Conservation (phyloP, 2,888 invertebrate genomes). For the Cataglyphis rosenhaueri region DNA sequence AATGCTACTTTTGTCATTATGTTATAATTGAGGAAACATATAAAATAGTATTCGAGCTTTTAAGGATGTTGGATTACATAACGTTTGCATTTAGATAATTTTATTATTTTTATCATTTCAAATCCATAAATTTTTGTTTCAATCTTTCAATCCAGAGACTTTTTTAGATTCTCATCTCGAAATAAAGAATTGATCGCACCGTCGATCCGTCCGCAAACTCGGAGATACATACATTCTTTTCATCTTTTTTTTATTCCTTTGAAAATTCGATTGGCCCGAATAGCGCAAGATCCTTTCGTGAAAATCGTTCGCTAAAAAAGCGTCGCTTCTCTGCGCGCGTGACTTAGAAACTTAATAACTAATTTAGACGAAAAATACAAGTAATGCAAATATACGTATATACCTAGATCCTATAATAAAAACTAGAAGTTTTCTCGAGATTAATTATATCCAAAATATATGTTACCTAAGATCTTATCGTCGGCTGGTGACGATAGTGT, state of each 20-base stretch:
- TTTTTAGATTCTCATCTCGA: not conserved
- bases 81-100: not conserved
- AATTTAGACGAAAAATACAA: conserved; percentile 64
- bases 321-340: conserved; percentile 35
- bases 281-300: conserved; percentile 60
- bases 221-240: conserved; percentile 37
- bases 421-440: conserved; percentile 68
- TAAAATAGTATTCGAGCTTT: not conserved
- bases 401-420: conserved; percentile 69
- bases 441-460: conserved; percentile 75
- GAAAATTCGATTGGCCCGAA: conserved; percentile 66
- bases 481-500: conserved; percentile 55
- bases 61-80: not conserved
- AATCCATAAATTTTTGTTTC: not conserved
- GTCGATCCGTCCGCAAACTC: conserved; percentile 38
- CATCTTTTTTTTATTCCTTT: conserved; percentile 36
- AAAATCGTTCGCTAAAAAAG: conserved; percentile 63
- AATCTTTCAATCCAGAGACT: not conserved
- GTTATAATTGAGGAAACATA: not conserved
- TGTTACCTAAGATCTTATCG: conserved; percentile 65
- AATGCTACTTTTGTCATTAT: not conserved
- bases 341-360: conserved; percentile 67
- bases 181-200: conserved; percentile 7
- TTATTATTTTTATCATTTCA: not conserved
- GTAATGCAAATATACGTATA: conserved; percentile 63